Percentiles rank a stretch among this genome's conserved stretches.
phyloP scores from a whole-genome alignment of 1,140 invertebrate species.

The Drosophila sproati region DNA sequence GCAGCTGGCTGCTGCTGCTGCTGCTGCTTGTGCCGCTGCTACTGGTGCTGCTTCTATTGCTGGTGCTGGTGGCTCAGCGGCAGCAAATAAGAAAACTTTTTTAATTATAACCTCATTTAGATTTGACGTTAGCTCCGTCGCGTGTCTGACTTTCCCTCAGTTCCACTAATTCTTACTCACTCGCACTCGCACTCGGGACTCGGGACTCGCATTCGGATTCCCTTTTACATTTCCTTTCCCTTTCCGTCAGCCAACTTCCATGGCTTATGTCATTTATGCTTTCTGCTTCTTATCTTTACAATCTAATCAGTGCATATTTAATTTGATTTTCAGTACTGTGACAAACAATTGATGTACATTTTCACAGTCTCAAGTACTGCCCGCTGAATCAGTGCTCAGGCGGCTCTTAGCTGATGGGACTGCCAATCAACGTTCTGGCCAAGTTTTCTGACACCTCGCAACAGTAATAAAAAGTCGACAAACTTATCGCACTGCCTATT shows the following conservation, averaged over 20 bases:
- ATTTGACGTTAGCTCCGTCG: conserved; percentile 74
- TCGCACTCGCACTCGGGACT: not conserved
- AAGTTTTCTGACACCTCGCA: conserved; percentile 29
- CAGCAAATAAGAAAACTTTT: conserved; percentile 83
- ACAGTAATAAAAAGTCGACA: not conserved
- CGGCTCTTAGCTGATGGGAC: conserved; percentile 9
- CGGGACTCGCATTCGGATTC: not conserved
- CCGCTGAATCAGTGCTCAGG: not conserved
- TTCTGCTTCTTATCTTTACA: conserved; percentile 40
- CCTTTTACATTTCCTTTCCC: conserved; percentile 13
- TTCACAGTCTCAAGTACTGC: conserved; percentile 8
- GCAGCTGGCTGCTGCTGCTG: conserved; percentile 53
- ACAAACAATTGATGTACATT: conserved; percentile 44
- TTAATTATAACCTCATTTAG: conserved; percentile 84
- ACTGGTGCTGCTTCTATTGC: conserved; percentile 11
- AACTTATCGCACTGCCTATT: not conserved
- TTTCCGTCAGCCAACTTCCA: conserved; percentile 30
- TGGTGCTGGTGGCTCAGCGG: not conserved
- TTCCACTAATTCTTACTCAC: not conserved
- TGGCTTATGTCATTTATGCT: conserved; percentile 37
- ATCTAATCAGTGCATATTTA: conserved; percentile 82
- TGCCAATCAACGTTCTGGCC: conserved; percentile 35
- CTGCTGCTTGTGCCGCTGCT: not conserved
- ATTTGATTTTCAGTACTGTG: conserved; percentile 70
- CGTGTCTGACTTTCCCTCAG: conserved; percentile 31